phyloP scores from a whole-genome alignment of 1,140 invertebrate species.

The Heliconius hewitsoni region DNA sequence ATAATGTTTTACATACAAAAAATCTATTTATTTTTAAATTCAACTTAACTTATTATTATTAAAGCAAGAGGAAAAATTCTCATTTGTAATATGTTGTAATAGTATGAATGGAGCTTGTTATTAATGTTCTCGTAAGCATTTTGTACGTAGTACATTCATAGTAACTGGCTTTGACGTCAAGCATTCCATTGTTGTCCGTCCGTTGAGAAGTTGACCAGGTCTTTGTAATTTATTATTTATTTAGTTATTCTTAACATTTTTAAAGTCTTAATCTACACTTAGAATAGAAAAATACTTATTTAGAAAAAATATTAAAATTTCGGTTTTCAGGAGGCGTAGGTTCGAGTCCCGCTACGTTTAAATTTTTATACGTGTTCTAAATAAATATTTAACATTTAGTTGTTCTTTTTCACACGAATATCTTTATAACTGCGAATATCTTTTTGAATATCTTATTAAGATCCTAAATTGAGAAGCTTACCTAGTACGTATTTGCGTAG shows the following conservation, averaged over 20 bases:
- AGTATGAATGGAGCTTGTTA: conserved; percentile 19
- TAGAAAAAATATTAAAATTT: too few relatives aligned
- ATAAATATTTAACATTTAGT: too few relatives aligned
- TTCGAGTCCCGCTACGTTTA: too few relatives aligned
- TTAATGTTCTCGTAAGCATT: conserved; percentile 26
- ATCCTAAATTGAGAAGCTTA: conserved; percentile 58
- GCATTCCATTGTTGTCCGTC: conserved; percentile 44
- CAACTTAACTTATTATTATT: not conserved
- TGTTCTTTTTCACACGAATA: conserved; percentile 63
- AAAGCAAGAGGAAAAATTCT: not conserved
- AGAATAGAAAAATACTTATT: too few relatives aligned
- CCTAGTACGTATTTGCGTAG: conserved; percentile 74
- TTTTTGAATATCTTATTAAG: conserved; percentile 66
- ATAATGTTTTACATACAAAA: too few relatives aligned
- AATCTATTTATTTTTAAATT: not conserved
- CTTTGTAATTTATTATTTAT: conserved; percentile 67
- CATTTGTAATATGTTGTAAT: not conserved
- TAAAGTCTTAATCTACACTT: too few relatives aligned
- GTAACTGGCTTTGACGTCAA: conserved; percentile 38
- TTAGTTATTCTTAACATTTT: too few relatives aligned
- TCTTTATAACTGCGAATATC: conserved; percentile 55
- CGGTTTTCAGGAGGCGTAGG: too few relatives aligned
- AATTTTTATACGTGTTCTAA: too few relatives aligned
- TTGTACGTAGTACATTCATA: conserved; percentile 20
- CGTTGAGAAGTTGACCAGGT: conserved; percentile 36